These are phyloP conservation scores for Peromyscus attwateri DNA, from an alignment of 2,797 vertebrate genomes.

Conservation along the genomic window DNA sequence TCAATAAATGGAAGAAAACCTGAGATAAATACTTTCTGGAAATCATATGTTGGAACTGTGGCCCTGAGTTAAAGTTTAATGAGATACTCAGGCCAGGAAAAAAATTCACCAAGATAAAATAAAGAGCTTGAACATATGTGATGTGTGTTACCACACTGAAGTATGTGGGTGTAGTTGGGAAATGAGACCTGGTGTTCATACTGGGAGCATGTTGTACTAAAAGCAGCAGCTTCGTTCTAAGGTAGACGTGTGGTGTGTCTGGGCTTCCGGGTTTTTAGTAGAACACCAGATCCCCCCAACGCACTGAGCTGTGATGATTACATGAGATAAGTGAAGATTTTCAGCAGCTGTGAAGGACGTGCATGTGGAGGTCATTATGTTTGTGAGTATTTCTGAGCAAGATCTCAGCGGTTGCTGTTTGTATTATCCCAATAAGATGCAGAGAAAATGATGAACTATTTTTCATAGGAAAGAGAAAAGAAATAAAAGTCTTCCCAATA, in stretches of 20 bases:
- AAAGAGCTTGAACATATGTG: not conserved
- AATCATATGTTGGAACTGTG: not conserved
- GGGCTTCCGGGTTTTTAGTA: not conserved
- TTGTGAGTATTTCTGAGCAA: constrained; percentile 26
- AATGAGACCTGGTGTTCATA: not conserved
- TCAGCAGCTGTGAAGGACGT: not conserved
- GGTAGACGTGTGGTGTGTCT: not conserved
- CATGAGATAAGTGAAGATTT: not conserved
- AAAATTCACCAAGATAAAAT: not conserved
- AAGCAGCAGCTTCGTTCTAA: not conserved
- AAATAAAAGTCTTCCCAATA: not conserved
- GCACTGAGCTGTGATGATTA: not conserved
- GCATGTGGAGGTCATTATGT: not conserved
- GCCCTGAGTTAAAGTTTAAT: not conserved
- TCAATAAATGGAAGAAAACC: not conserved
- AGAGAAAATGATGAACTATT: constrained; percentile 16
- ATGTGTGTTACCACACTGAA: not conserved
- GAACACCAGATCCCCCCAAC: not conserved
- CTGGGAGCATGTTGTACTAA: not conserved
- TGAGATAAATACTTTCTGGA: not conserved
- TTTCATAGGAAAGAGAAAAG: not conserved
- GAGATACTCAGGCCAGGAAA: not conserved
- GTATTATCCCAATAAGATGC: not conserved
- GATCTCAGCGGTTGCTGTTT: constrained; percentile 21
- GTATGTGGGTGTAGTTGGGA: not conserved